Percentiles rank a stretch among this genome's conserved stretches.
Conservation (phyloP, 2,113 vertebrate genomes). For the Apus apus region DNA sequence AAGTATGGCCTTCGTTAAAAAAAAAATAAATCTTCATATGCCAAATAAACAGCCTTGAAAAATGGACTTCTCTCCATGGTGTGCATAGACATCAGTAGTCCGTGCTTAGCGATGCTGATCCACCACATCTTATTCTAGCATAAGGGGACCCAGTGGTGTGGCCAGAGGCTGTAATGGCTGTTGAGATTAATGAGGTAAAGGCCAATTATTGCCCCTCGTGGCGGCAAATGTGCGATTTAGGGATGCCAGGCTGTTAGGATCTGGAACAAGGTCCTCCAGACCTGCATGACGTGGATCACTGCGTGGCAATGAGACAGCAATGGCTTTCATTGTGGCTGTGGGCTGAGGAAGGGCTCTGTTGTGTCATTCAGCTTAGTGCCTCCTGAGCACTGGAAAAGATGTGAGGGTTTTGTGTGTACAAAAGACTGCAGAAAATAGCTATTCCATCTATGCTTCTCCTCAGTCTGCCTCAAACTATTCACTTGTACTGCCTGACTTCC, state of each 20-base stretch:
- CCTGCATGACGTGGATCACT: accelerated
- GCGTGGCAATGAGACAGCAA: neutral
- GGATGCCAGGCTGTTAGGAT: neutral
- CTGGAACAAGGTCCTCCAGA: neutral
- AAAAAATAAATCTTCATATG: neutral
- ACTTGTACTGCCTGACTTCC: neutral
- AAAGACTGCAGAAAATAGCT: neutral
- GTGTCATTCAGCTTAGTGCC: neutral
- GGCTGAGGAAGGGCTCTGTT: neutral
- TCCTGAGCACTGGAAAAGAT: neutral
- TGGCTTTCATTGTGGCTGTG: neutral
- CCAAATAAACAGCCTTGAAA: neutral
- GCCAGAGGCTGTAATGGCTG: neutral
- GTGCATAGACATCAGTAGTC: neutral
- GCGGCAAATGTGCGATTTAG: neutral
- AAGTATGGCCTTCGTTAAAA: neutral
- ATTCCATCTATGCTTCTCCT: neutral
- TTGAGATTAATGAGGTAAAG: neutral
- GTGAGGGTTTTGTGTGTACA: neutral
- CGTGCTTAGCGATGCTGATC: neutral
- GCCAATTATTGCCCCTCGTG: neutral
- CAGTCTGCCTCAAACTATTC: neutral
- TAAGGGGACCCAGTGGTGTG: neutral
- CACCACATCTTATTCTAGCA: neutral
- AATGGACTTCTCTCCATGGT: neutral